Percentiles rank a stretch among this genome's conserved stretches.
phyloP scores from a whole-genome alignment of 2,797 vertebrate species.

The Platalea minor region DNA sequence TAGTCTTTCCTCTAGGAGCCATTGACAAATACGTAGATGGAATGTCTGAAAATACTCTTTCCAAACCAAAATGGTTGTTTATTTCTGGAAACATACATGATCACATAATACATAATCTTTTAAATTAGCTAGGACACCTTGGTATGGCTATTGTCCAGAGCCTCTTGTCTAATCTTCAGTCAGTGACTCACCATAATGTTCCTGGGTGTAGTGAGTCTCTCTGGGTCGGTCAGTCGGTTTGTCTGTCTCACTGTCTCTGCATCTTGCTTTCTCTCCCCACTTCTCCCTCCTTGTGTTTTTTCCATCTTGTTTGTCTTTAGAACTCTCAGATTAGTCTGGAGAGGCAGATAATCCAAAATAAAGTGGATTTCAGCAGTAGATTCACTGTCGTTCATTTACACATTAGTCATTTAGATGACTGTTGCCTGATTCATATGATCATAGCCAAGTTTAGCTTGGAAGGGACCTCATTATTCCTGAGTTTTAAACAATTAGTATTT shows the following conservation, averaged over 20 bases:
- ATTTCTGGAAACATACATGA: not conserved
- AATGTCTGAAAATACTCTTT: not conserved
- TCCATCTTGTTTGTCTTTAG: not conserved
- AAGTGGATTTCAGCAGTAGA: conserved; percentile 19
- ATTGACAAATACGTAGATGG: not conserved
- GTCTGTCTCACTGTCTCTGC: not conserved
- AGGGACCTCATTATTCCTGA: not conserved
- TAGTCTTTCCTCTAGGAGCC: not conserved
- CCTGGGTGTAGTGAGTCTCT: not conserved
- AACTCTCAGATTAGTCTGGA: conserved; percentile 10
- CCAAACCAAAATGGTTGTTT: not conserved
- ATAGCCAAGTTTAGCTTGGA: conserved; percentile 9
- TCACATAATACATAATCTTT: not conserved
- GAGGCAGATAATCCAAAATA: not conserved
- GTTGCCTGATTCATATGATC: not conserved
- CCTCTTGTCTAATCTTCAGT: not conserved
- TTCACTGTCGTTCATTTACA: not conserved
- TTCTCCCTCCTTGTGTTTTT: not conserved
- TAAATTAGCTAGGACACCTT: not conserved
- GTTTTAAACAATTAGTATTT: conserved; percentile 7
- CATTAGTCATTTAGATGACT: not conserved
- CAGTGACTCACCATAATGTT: not conserved
- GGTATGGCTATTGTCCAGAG: not conserved
- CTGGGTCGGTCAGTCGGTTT: fast-evolving
- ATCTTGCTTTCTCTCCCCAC: not conserved